Conservation (phyloP, 2,113 vertebrate genomes). For the Periophthalmodon schlosseri region DNA sequence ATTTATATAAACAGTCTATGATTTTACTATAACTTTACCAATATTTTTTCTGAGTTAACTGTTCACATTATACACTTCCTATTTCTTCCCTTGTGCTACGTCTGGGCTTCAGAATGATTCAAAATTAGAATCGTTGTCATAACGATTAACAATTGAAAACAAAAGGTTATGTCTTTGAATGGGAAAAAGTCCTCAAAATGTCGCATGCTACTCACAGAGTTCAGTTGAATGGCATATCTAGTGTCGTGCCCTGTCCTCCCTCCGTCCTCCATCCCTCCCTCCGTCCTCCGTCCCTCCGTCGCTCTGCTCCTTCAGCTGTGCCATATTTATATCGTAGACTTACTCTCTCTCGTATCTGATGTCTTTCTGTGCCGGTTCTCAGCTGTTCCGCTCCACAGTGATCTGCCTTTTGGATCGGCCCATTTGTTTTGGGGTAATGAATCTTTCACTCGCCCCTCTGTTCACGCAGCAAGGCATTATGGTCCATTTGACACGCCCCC, state of each 20-base stretch:
- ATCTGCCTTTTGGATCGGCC: conserved; percentile 17
- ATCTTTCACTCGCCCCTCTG: conserved; percentile 11
- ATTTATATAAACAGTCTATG: too few species aligned
- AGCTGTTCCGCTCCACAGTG: conserved; percentile 42
- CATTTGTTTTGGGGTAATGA: conserved; percentile 49
- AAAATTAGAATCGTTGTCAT: too few species aligned
- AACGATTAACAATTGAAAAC: too few species aligned
- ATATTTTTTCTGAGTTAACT: not conserved
- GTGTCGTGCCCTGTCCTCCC: not conserved
- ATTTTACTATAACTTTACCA: not conserved
- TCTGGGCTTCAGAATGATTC: too few species aligned
- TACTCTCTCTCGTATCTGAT: conserved; percentile 27
- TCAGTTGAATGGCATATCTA: too few species aligned
- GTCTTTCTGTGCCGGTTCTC: conserved; percentile 25
- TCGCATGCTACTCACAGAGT: too few species aligned
- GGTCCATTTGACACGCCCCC: conserved; percentile 45
- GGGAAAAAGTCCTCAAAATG: too few species aligned
- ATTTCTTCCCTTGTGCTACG: not conserved
- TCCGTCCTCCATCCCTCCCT: not conserved
- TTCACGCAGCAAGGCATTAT: conserved; percentile 24
- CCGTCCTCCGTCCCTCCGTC: not conserved
- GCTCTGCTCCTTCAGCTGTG: not conserved
- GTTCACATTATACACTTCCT: not conserved
- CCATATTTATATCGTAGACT: not conserved
- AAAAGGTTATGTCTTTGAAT: too few species aligned